phyloP scores from a whole-genome alignment of 2,113 vertebrate species.

The Castor canadensis region DNA sequence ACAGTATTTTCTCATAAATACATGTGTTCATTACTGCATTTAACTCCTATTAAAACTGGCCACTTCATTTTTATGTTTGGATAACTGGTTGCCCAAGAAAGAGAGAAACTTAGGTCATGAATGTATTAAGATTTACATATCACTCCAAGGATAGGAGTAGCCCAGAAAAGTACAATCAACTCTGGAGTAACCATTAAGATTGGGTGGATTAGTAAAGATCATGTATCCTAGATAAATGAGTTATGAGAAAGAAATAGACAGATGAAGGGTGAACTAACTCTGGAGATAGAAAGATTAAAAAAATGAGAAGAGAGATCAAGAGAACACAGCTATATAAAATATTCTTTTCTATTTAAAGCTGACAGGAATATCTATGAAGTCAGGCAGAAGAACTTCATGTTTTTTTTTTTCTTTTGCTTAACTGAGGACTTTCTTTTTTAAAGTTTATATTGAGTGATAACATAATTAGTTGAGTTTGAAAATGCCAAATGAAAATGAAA shows the following conservation, averaged over 20 bases:
- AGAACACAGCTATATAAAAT: neutral
- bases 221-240: neutral
- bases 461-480: slow-evolving; percentile 64
- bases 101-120: neutral
- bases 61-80: slow-evolving; percentile 51
- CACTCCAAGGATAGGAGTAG: neutral
- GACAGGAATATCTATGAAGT: slow-evolving; percentile 39
- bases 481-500: slow-evolving; percentile 69
- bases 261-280: neutral
- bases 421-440: slow-evolving; percentile 59
- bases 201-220: neutral
- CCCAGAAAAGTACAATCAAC: neutral
- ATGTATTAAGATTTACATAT: no score
- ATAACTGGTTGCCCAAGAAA: neutral
- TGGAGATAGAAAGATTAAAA: neutral
- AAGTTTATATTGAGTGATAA: slow-evolving; percentile 62
- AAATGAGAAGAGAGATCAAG: neutral
- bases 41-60: slow-evolving; percentile 21
- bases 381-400: neutral
- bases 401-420: neutral
- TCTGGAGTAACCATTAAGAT: neutral
- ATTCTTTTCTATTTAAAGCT: slow-evolving; percentile 68
- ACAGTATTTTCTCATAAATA: neutral
- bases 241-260: neutral
- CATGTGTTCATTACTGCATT: neutral